Base-by-base conservation (phyloP, 2,888 invertebrate species). In the Apantesis nais region DNA sequence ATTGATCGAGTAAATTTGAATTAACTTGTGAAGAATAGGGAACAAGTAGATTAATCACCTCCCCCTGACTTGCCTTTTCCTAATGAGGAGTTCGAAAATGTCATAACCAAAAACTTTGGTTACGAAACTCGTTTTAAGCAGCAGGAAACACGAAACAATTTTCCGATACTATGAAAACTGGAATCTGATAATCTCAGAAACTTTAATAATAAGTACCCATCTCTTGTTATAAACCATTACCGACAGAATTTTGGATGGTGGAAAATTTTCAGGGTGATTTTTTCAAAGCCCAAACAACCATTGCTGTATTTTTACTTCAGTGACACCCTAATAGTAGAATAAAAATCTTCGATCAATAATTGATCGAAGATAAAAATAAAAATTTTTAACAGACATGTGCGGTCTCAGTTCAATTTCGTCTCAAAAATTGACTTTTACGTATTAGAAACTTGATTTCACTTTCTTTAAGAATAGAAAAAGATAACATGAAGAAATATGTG, bases 41-140 rank as follows among this genome's bases (percentile, higher is more conserved):
- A 44, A 37, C 52, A 52, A 37, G 52, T 62, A 61, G 39, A 71
- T 74, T 67, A 72, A 69, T 70, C 60, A 71, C 72, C 14, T 25
- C 29, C 48, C n/a, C 22, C 44, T 16, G 31, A 75, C 52, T 68
- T 66, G 58, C 70, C 63, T 68, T 63, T 48, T 37, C 31, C 39
- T 72, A 65, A 73, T 69, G 61, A 67, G 25, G 61, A 71, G 69
- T 58, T 65, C 66, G 71, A 73, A 55, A 70, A 71, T 52, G 63
- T 63, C 66, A 69, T 74, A 72, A 71, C 74, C 70, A 69, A 62
- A 25, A 61, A 72, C 74, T 14, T 73, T 72, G 39, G 60, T 63
- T 62, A 69, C 70, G 64, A 76, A 78, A 73, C 12, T 64, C 44
- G 25, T 64, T 68, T 63, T 44, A 58, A 25, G 58, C 71, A 41